Evolutionary conservation across 2,113 vertebrate species (phyloP).

Genomic region (Tyrannus savana): DNA sequence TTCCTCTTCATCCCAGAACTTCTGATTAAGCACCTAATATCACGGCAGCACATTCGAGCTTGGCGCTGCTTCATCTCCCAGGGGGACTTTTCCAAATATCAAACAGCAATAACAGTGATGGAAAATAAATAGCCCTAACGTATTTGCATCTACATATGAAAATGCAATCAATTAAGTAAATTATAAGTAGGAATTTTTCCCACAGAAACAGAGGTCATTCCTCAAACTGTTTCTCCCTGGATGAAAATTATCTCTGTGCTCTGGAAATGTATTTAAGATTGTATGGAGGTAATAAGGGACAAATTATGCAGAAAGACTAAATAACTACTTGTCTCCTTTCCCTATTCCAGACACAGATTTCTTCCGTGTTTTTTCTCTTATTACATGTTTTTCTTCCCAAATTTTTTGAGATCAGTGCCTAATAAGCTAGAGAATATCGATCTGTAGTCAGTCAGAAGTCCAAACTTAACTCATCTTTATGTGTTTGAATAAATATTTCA

Average conservation of each 20-base stretch:
- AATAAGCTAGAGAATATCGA: background rate
- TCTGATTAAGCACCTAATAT: background rate
- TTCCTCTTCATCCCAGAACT: background rate
- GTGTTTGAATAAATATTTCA: background rate
- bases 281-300: background rate
- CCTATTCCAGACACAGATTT: background rate
- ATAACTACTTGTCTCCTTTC: background rate
- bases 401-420: background rate
- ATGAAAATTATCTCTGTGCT: background rate
- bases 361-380: background rate
- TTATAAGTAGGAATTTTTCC: background rate
- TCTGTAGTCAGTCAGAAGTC: background rate
- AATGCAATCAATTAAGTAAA: background rate
- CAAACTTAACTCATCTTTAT: background rate
- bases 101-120: background rate
- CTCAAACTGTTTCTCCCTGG: background rate
- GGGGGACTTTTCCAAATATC: background rate
- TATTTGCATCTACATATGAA: background rate
- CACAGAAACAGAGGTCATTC: background rate
- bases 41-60: rapidly evolving
- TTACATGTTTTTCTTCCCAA: background rate
- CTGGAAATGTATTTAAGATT: constrained; percentile 1
- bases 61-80: background rate
- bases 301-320: background rate
- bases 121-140: background rate